Evolutionary conservation across 1,140 invertebrate species (phyloP), one percentile per base, ranked within the genome.

Genomic region (Euura lappo): DNA sequence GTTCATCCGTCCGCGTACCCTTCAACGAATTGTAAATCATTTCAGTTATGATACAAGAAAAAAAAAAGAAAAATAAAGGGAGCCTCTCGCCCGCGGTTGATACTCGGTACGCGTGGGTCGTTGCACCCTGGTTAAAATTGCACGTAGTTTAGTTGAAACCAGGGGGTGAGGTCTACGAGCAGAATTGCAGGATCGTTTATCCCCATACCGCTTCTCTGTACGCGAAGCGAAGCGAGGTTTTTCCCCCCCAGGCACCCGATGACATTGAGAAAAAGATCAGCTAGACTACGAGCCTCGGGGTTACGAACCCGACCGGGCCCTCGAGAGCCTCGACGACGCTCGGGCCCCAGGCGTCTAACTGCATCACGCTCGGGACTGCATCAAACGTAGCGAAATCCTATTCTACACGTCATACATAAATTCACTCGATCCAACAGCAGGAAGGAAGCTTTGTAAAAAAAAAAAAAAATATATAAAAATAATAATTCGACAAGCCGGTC

Each of bases 111-210:
- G 28, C 28, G 28, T 28, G 28, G 77, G 77, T 78, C 77, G 77
- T 77, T 78, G 77, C 77, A 77, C 77, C 75, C 77, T 78, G 71
- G 28, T 28, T 75, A 77, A 76, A 74, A 76, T 72, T 71, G 73
- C 74, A 74, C 77, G 75, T 76, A 68, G 67, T 42, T 8, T 42
- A 44, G 71, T 72, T 28, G 28, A 28, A 28, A 28, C 28, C 28
- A 28, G 74, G 74, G 60, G 65, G 71, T 44, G 60, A 10, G 42
- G 42, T 44, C 45, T 70, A 44, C 47, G 44, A 45, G 45, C 69
- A 8, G 69, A 42, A 46, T 28, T 28, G 51, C 13, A 60, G 51
- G 51, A 11, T 11, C 6, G 45, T 70, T 3, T 5, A 45, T 46
- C 13, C 66, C 68, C 47, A 6, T 13, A 28, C 28, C 28, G 28